Evolutionary conservation across 2,113 vertebrate genomes (phyloP).

Genomic region (Tachysurus vachellii): DNA sequence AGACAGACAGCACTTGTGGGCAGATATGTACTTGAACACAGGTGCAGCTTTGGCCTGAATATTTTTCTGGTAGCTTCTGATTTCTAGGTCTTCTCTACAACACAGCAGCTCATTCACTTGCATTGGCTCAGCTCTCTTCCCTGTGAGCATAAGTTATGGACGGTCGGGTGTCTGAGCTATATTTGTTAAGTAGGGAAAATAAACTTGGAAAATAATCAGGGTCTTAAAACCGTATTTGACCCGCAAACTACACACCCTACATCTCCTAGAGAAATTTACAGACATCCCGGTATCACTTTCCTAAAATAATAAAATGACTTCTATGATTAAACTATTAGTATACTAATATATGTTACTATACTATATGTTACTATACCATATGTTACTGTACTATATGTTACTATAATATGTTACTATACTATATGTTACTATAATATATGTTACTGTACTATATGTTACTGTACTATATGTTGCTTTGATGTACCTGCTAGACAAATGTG

Average conservation of each 20-base stretch:
- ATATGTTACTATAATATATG: background rate
- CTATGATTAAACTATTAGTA: background rate
- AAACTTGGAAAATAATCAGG: conserved; percentile 43
- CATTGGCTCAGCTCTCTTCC: background rate
- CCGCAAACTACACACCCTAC: conserved; percentile 1
- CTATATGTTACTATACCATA: background rate
- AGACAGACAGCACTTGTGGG: conserved; percentile 49
- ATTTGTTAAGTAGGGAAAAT: conserved; percentile 48
- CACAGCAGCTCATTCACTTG: background rate
- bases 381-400: background rate
- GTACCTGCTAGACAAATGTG: background rate
- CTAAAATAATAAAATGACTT: background rate
- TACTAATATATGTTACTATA: background rate
- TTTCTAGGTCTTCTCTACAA: background rate
- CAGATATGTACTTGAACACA: conserved; percentile 53
- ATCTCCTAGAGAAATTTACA: background rate
- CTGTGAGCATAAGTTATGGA: conserved; percentile 25
- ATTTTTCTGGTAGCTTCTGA: conserved; percentile 11
- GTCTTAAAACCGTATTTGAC: conserved; percentile 31
- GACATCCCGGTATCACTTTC: background rate
- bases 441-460: background rate
- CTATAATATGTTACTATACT: background rate
- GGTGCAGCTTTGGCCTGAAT: conserved; percentile 52
- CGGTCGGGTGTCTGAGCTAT: conserved; percentile 40
- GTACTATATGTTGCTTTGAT: background rate